phyloP scores from a whole-genome alignment of 2,113 vertebrate species.

The Dipodomys spectabilis region DNA sequence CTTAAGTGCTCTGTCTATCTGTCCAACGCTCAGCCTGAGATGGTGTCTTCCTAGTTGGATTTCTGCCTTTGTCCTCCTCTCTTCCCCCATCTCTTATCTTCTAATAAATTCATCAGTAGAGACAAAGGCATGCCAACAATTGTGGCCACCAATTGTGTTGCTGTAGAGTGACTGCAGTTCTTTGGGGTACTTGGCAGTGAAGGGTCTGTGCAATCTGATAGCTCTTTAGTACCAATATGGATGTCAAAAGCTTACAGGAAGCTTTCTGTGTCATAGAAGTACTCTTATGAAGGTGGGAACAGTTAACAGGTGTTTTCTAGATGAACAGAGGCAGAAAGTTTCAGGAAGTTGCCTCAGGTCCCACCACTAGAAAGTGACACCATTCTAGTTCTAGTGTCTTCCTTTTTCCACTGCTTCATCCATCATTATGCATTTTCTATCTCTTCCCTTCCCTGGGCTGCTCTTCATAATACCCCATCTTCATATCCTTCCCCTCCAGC shows the following conservation, averaged over 20 bases:
- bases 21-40: background rate
- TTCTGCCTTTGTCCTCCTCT: background rate
- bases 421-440: background rate
- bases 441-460: background rate
- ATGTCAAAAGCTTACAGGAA: no score
- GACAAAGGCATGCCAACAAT: no score
- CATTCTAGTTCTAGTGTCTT: background rate
- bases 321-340: background rate
- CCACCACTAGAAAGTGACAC: background rate
- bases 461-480: background rate
- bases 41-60: background rate
- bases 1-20: background rate
- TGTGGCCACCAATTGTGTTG: no score
- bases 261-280: background rate
- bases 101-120: no score
- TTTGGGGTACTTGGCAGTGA: background rate
- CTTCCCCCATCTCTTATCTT: no score
- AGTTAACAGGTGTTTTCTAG: background rate
- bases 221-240: background rate
- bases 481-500: rapidly evolving
- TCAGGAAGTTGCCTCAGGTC: background rate
- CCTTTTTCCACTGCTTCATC: background rate
- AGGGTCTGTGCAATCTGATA: background rate
- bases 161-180: background rate
- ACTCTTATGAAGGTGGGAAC: background rate